Base-by-base conservation (phyloP, 2,888 invertebrate species). In the Cosmia pyralina region DNA sequence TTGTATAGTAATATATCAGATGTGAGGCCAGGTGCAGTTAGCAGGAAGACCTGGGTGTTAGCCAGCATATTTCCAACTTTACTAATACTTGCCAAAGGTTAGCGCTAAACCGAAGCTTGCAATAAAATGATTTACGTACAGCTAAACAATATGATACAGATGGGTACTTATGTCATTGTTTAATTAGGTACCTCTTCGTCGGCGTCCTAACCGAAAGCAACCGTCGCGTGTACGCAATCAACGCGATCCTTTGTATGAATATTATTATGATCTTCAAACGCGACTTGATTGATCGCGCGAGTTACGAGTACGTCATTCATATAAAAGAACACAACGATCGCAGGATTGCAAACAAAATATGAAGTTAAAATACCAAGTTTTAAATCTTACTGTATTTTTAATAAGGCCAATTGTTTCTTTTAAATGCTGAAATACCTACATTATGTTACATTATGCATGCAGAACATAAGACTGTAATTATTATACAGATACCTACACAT, bases 21-120 rank as follows among this genome's bases (percentile, higher is more conserved):
- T 77, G 63, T 82, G 81, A 91, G 88, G 92, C 83, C 92, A 93
- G 90, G 87, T 90, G 90, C 85, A 86, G 77, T 85, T 86, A 87
- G 87, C 88, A 94, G 94, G 94, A 95, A 95, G 93, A 88, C 88
- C 92, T 96, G 95, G 96, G 93, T 76, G 74, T 57, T 10, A 79
- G 96, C 95, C 95, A 96, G 93, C 89, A 87, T 88, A 92, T 92
- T 92, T 89, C 77, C 91, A 88, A 88, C 87, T 88, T 85, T 84
- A 78, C 80, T 85, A 78, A 85, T 83, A 85, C 84, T 89, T 96
- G 96, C 96, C 96, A 96, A 96, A 96, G 96, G 96, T 96, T 95
- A 94, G 89, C 78, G 78, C 77, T 85, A 72, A 88, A 87, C 87
- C 75, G 60, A 82, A 82, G 71, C 48, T 75, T 75, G 41, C 38